Evolutionary conservation across 2,797 vertebrate species (phyloP).

Genomic region (Myotis vivesi): DNA sequence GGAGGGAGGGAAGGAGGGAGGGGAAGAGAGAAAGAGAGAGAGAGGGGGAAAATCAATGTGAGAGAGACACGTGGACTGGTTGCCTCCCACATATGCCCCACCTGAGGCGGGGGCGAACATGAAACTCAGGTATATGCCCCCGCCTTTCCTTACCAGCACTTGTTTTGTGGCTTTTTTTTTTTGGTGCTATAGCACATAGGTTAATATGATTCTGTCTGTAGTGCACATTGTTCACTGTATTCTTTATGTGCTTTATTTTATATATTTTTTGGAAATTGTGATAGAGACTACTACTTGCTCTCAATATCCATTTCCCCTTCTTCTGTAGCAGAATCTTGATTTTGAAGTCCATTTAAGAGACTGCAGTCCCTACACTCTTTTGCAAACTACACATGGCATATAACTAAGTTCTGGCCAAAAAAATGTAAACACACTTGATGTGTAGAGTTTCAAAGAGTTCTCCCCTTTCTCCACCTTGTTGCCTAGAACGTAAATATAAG

Average conservation of each 20-base stretch:
- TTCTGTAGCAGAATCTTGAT: background rate
- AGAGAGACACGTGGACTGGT: too few species aligned
- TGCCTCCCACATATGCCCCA: too few species aligned
- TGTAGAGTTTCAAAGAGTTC: background rate
- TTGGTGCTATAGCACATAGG: background rate
- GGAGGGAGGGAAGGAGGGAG: too few species aligned
- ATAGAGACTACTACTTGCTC: background rate
- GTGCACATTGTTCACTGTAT: background rate
- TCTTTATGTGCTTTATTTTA: background rate
- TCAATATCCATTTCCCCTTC: background rate
- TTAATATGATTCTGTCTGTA: background rate
- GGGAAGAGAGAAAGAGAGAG: too few species aligned
- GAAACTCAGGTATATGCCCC: too few species aligned
- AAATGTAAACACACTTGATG: background rate
- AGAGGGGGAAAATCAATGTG: too few species aligned
- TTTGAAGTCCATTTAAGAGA: background rate
- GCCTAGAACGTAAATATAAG: background rate
- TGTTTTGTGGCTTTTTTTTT: background rate
- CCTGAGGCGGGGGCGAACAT: too few species aligned
- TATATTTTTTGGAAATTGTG: background rate
- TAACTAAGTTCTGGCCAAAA: background rate
- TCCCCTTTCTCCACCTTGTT: background rate
- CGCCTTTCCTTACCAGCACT: rapidly evolving
- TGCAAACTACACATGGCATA: background rate
- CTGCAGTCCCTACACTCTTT: background rate